Percentiles rank a stretch among this genome's conserved stretches.
Conservation (phyloP, 2,113 vertebrate genomes). For the Gavialis gangeticus region DNA sequence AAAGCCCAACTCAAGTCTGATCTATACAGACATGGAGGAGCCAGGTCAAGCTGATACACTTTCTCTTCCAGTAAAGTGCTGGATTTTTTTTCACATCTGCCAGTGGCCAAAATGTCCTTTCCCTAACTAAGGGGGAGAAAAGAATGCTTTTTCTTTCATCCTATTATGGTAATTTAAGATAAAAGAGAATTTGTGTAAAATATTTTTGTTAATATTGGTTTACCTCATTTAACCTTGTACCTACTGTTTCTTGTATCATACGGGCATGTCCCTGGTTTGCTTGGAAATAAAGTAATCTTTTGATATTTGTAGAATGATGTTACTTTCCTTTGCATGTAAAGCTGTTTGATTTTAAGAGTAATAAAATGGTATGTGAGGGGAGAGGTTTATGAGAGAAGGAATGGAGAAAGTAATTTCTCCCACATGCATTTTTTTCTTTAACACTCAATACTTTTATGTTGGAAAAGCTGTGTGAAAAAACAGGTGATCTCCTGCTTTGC, state of each 20-base stretch:
- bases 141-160: constrained; percentile 37
- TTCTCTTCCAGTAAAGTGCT: no score
- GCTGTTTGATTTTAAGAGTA: not conserved
- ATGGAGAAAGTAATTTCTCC: constrained; percentile 24
- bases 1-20: no score
- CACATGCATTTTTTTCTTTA: constrained; percentile 54
- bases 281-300: not conserved
- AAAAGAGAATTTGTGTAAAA: not conserved
- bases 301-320: not conserved
- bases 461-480: constrained; percentile 90
- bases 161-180: not conserved
- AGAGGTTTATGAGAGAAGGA: constrained; percentile 15
- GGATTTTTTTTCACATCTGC: no score
- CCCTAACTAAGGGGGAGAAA: not conserved
- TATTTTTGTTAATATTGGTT: constrained; percentile 1
- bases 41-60: no score
- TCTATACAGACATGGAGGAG: no score
- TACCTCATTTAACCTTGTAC: not conserved
- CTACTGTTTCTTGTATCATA: not conserved
- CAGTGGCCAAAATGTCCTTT: not conserved
- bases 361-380: not conserved
- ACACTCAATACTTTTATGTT: constrained; percentile 67
- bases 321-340: constrained; percentile 9
- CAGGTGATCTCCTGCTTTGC: constrained; percentile 90
- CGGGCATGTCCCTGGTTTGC: not conserved